A percentile compares a stretch with the other conserved stretches of the same genome.
phyloP scores from a whole-genome alignment of 2,888 invertebrate species.

The Lithophane leautieri region DNA sequence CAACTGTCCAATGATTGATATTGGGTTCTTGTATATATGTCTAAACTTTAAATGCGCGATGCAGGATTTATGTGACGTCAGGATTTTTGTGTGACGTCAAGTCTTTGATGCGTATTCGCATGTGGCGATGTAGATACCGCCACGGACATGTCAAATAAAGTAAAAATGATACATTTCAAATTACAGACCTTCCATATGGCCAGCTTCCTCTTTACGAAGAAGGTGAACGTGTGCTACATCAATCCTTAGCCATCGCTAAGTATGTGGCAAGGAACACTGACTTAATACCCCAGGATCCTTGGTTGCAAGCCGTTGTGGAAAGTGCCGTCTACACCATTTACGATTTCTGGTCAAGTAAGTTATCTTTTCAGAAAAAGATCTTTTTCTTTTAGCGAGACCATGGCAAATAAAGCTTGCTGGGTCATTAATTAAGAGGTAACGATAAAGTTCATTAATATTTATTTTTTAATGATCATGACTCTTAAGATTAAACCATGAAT shows the following conservation, averaged over 20 bases:
- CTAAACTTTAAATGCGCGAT: too few species aligned
- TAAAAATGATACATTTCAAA: not conserved
- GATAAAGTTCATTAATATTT: not conserved
- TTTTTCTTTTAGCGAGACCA: not conserved
- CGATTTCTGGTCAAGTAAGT: constrained; percentile 86
- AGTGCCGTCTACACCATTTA: constrained; percentile 84
- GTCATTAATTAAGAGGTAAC: not conserved
- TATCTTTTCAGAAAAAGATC: not conserved
- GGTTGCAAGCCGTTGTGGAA: constrained; percentile 87
- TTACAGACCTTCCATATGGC: constrained; percentile 78
- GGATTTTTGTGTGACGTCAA: too few species aligned
- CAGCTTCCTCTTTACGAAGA: constrained; percentile 83
- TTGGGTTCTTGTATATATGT: too few species aligned
- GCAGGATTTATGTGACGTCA: too few species aligned
- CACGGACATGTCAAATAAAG: too few species aligned
- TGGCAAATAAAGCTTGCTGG: too few species aligned
- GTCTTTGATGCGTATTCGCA: too few species aligned
- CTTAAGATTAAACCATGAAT: not conserved
- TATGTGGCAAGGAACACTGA: constrained; percentile 86
- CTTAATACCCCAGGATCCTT: constrained; percentile 85
- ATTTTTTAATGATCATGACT: not conserved
- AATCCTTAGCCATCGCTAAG: constrained; percentile 88
- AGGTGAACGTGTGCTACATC: constrained; percentile 74
- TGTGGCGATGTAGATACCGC: too few species aligned
- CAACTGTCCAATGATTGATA: too few species aligned